These are phyloP conservation scores for Leptobrachium leishanense DNA, from an alignment of 2,113 vertebrate genomes.

Conservation along the genomic window DNA sequence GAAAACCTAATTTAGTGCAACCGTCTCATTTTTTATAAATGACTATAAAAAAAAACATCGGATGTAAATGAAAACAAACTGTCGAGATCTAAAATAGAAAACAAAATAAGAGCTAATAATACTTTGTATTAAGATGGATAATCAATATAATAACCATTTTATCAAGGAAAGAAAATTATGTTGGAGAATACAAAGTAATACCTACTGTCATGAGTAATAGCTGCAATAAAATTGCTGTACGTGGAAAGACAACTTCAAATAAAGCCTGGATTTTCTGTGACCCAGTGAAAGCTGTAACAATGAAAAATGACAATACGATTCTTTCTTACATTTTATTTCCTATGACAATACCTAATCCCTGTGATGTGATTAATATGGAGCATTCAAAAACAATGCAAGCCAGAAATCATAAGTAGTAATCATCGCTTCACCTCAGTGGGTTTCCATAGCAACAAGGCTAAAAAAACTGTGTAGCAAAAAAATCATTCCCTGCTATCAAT, in stretches of 20 bases:
- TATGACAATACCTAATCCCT: constrained; percentile 18
- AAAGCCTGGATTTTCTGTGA: constrained; percentile 41
- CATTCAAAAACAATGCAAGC: constrained; percentile 47
- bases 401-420: constrained; percentile 48
- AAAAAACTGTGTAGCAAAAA: constrained; percentile 41
- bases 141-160: constrained; percentile 42
- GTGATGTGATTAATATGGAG: constrained; percentile 34
- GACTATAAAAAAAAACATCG: constrained; percentile 27
- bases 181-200: constrained; percentile 45
- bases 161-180: constrained; percentile 36
- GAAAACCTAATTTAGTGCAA: constrained; percentile 28
- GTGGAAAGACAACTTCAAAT: constrained; percentile 13
- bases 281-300: constrained; percentile 31
- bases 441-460: constrained; percentile 43
- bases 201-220: constrained; percentile 35
- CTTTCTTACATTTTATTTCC: constrained; percentile 49
- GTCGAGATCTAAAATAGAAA: constrained; percentile 8
- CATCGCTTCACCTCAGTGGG: constrained; percentile 42
- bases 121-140: constrained; percentile 28
- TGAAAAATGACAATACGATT: constrained; percentile 40
- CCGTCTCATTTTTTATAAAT: constrained; percentile 13
- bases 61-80: constrained; percentile 29
- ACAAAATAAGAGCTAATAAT: constrained; percentile 23
- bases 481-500: constrained; percentile 34
- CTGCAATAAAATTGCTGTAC: constrained; percentile 43